These are phyloP conservation scores for Salpingus planirostris DNA, from an alignment of 2,888 invertebrate genomes.

Conservation along the genomic window DNA sequence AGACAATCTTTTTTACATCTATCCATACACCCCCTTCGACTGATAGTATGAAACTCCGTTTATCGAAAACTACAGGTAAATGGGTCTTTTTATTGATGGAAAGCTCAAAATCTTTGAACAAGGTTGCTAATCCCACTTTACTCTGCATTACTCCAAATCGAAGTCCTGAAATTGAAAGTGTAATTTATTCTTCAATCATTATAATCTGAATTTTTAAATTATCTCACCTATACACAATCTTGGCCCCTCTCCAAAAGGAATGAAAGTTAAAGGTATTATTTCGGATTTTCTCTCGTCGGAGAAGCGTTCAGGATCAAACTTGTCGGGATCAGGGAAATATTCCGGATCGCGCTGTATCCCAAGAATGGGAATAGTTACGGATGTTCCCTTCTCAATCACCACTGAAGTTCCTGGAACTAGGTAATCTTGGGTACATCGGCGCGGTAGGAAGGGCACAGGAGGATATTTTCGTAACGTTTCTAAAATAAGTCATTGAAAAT, in stretches of 20 bases:
- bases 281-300: constrained; percentile 10
- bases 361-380: constrained; percentile 27
- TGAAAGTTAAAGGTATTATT: constrained; percentile 14
- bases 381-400: constrained; percentile 29
- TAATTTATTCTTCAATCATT: too few relatives aligned
- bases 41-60: constrained; percentile 11
- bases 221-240: constrained; percentile 31
- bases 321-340: constrained; percentile 19
- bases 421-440: constrained; percentile 24
- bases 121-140: constrained; percentile 23
- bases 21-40: constrained; percentile 23
- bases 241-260: constrained; percentile 34
- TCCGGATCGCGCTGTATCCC: constrained; percentile 19
- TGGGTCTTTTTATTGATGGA: constrained; percentile 22
- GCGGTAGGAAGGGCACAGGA: constrained; percentile 22
- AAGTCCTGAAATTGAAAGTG: too few relatives aligned
- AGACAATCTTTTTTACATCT: constrained; percentile 33
- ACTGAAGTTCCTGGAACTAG: constrained; percentile 26
- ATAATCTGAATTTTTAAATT: too few relatives aligned
- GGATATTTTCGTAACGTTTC: constrained; percentile 38
- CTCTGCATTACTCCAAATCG: constrained; percentile 30
- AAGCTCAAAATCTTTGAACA: constrained; percentile 23
- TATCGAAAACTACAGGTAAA: constrained; percentile 20
- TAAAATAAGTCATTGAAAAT: constrained; percentile 20
- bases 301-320: constrained; percentile 21